These are phyloP conservation scores for Tyria jacobaeae DNA, from an alignment of 2,888 invertebrate genomes.

Conservation along the genomic window DNA sequence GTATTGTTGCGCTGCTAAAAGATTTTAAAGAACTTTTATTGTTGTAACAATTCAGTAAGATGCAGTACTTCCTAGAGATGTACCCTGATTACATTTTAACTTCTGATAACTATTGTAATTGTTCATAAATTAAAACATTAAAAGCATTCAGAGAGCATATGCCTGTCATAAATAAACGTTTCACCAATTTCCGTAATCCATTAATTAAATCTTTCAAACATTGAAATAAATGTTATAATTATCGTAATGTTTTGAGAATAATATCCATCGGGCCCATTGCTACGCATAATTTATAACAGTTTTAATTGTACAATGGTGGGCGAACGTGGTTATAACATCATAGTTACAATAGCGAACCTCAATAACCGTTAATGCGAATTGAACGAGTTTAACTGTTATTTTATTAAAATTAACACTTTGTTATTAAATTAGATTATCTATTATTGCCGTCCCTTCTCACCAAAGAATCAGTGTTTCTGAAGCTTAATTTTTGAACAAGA, in stretches of 20 bases:
- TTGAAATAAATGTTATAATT: slow-evolving; percentile 43
- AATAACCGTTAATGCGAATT: slow-evolving; percentile 44
- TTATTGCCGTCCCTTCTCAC: slow-evolving; percentile 20
- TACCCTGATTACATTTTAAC: neutral
- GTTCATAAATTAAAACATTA: neutral
- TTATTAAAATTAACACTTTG: slow-evolving; percentile 47
- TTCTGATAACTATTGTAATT: neutral
- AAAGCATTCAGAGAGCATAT: neutral
- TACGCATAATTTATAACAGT: slow-evolving; percentile 38
- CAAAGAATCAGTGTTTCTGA: slow-evolving; percentile 10
- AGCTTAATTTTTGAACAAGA: slow-evolving; percentile 18
- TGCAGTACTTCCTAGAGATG: no score
- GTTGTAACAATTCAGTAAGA: no score
- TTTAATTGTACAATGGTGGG: slow-evolving; percentile 43
- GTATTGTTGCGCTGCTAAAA: no score
- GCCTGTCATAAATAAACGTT: slow-evolving; percentile 35
- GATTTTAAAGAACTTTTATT: no score
- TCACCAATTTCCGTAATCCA: slow-evolving; percentile 50
- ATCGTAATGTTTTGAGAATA: slow-evolving; percentile 43
- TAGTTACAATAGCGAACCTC: slow-evolving; percentile 39
- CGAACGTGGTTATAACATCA: slow-evolving; percentile 32
- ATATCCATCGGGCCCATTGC: slow-evolving; percentile 30
- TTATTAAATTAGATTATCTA: slow-evolving; percentile 38
- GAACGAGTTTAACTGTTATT: slow-evolving; percentile 44
- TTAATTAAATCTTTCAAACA: slow-evolving; percentile 62